Percentiles rank a stretch among this genome's conserved stretches.
phyloP scores from a whole-genome alignment of 2,113 vertebrate genomes.

The Otolemur garnettii region DNA sequence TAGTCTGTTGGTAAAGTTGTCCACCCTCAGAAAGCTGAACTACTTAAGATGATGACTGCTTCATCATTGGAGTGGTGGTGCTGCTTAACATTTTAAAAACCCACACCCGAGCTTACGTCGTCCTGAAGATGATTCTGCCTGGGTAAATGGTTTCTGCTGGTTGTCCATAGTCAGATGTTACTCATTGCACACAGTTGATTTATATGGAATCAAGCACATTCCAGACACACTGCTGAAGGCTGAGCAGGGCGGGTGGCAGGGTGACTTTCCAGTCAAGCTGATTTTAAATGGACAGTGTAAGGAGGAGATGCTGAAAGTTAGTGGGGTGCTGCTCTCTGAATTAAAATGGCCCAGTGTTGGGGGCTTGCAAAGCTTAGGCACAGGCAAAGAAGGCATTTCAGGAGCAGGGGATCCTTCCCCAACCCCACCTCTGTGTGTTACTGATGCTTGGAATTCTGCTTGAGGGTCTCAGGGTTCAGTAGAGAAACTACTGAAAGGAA shows the following conservation, averaged over 20 bases:
- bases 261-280: not conserved
- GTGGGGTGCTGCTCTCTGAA: not conserved
- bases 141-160: not conserved
- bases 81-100: not conserved
- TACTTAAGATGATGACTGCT: not conserved
- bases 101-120: not conserved
- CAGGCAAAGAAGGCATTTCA: not conserved
- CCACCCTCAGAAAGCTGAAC: not conserved
- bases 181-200: not conserved
- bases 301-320: not conserved
- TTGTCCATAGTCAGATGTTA: too few relatives aligned
- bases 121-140: fast-evolving
- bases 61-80: not conserved
- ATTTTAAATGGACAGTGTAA: not conserved
- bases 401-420: not conserved
- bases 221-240: fast-evolving
- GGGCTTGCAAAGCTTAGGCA: not conserved
- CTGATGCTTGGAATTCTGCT: not conserved
- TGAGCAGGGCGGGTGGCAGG: not conserved
- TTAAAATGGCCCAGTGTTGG: not conserved
- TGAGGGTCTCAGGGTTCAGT: not conserved
- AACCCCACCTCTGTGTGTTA: not conserved
- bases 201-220: fast-evolving
- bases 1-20: not conserved
- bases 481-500: not conserved